Base-by-base conservation (phyloP, 2,797 vertebrate genomes). In the Ataeniobius toweri region DNA sequence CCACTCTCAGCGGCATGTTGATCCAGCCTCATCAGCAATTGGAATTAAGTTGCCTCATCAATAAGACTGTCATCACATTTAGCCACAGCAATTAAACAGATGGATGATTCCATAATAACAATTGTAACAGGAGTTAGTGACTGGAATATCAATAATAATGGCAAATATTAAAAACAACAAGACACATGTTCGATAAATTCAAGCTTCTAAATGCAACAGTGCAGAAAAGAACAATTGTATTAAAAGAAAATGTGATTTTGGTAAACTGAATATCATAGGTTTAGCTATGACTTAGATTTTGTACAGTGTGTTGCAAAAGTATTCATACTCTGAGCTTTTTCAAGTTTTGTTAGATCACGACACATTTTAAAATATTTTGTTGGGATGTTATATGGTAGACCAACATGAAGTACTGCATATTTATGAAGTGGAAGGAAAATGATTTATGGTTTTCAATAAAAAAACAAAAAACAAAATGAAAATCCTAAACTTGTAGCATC, bases 81-180 rank as follows among this genome's bases (percentile, higher is more conserved):
- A 89, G 87, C 84, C 79, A 85, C 78, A 59, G 88, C 92, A 94
- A 94, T 94, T 94, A 94, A 94, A 92, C 89, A 93, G 92, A 93
- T 91, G 90, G 91, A 92, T 92, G 91, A 91, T 86, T 91, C 85
- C 88, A 89, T 89, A 80, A 92, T 90, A 89, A 83, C 91, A 89
- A 93, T 89, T 89, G 89, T 91, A 84, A 83, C 80, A 73, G 51
- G 81, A 83, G 80, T 84, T 85, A 85, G 78, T 89, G 89, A 88
- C 77, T 82, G 84, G 91, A 94, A 94, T 92, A 88, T 90, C 88
- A 93, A 94, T 88, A 86, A 86, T 83, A 79, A 83, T 86, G 74
- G 89, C 67, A 82, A 81, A 89, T 76, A 84, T 78, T 58, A 84
- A 75, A 77, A 71, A 84, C 73, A 79, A 78, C 46, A 59, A 28